Conservation (phyloP, 2,888 invertebrate genomes). For the Gastracanthus pulcherrimus region DNA sequence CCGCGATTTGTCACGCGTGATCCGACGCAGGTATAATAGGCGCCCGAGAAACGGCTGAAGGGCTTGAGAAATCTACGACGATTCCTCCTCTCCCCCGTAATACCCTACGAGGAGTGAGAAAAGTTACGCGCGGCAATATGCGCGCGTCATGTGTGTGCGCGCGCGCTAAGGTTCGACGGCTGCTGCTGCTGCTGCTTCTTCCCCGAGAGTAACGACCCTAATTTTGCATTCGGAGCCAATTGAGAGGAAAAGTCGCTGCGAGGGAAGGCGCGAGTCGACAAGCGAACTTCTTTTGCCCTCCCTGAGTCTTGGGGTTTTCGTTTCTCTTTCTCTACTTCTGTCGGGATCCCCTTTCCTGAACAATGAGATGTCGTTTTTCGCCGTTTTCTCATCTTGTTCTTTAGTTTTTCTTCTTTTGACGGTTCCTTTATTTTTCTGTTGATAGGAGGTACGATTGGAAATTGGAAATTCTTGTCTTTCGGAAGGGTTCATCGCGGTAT, state of each 20-base stretch:
- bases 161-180: background rate
- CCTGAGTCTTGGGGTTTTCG: background rate
- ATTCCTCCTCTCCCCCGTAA: background rate
- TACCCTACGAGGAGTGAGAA: background rate
- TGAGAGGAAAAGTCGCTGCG: constrained; percentile 62
- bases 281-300: constrained; percentile 21
- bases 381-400: constrained; percentile 18
- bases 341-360: constrained; percentile 40
- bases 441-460: constrained; percentile 15
- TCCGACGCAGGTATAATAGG: background rate
- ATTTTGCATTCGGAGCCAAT: constrained; percentile 65
- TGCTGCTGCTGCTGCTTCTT: background rate
- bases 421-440: constrained; percentile 27
- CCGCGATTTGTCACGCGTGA: background rate
- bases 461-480: constrained; percentile 33
- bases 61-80: background rate
- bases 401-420: background rate
- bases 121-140: constrained; percentile 32
- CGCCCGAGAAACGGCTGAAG: background rate
- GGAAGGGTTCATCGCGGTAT: background rate
- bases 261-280: constrained; percentile 2
- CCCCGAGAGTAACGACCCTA: constrained; percentile 57
- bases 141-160: background rate
- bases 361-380: constrained; percentile 35
- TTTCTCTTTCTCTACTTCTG: background rate